Evolutionary conservation across 2,888 invertebrate species (phyloP).

Genomic region (Aleiodes leptofemur): DNA sequence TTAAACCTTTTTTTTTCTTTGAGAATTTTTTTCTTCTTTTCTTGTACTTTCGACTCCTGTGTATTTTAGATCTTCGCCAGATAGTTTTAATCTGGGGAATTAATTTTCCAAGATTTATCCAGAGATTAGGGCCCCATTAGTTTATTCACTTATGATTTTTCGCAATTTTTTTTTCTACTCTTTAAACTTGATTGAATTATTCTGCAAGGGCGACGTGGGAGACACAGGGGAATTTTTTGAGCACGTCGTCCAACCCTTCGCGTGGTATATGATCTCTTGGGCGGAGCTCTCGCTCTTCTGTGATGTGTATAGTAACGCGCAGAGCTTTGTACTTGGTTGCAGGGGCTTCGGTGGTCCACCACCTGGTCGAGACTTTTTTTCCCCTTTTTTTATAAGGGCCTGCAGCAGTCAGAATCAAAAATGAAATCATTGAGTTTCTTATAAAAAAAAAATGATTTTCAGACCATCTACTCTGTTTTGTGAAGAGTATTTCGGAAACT

Average conservation of each 20-base stretch:
- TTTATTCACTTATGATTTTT: conserved; percentile 1
- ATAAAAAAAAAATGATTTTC: no score
- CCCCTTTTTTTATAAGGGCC: conserved; percentile 14
- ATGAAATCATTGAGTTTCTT: neutral
- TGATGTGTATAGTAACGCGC: conserved; percentile 5
- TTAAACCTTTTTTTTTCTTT: conserved; percentile 40
- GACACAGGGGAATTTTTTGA: conserved; percentile 17
- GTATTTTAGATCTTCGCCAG: conserved; percentile 37
- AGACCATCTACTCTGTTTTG: no score
- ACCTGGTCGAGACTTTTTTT: conserved; percentile 63
- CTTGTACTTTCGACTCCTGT: conserved; percentile 17
- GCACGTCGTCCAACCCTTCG: conserved; percentile 72
- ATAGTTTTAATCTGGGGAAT: conserved; percentile 36
- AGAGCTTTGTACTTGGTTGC: neutral
- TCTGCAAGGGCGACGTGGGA: neutral
- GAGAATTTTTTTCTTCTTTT: conserved; percentile 3
- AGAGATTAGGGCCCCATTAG: neutral
- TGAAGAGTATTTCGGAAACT: neutral
- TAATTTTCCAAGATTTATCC: conserved; percentile 15
- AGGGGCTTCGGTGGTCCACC: conserved; percentile 56
- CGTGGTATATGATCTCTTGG: conserved; percentile 69
- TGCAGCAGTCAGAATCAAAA: conserved; percentile 30
- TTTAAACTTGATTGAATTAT: conserved; percentile 21
- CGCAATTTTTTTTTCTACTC: neutral
- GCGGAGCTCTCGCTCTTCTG: conserved; percentile 65